These are phyloP conservation scores for Phalangium opilio DNA, from an alignment of 2,888 invertebrate genomes.

Conservation along the genomic window DNA sequence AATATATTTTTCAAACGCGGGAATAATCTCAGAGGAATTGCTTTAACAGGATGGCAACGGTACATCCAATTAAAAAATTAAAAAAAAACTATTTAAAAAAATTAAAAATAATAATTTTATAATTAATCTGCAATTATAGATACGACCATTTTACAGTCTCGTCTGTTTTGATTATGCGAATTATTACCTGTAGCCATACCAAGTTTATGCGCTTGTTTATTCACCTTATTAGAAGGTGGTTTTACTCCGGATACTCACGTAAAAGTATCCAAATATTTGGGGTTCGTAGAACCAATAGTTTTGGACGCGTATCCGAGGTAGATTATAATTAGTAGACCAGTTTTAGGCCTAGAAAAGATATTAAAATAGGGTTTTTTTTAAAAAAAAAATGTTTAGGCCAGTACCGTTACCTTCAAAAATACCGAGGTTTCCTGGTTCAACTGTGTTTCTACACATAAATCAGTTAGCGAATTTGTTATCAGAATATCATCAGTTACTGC, in stretches of 20 bases:
- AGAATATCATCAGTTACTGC: constrained; percentile 15
- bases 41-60: constrained; percentile 17
- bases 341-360: background rate
- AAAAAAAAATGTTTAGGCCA: constrained; percentile 14
- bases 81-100: too few relatives aligned
- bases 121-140: constrained; percentile 2
- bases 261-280: constrained; percentile 12
- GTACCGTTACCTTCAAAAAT: constrained; percentile 9
- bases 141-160: constrained; percentile 16
- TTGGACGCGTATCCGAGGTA: constrained; percentile 16
- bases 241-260: constrained; percentile 12
- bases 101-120: background rate
- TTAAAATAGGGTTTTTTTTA: background rate
- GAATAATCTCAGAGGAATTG: constrained; percentile 10
- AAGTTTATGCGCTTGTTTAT: constrained; percentile 13
- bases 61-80: background rate
- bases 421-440: constrained; percentile 12
- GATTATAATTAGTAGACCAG: background rate
- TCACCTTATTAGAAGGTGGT: constrained; percentile 7
- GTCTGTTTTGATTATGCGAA: constrained; percentile 7
- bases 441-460: constrained; percentile 10
- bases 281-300: constrained; percentile 11
- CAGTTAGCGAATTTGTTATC: constrained; percentile 13
- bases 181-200: constrained; percentile 15
- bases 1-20: constrained; percentile 7